These are phyloP conservation scores for Sesia apiformis DNA, from an alignment of 2,888 invertebrate genomes.

Conservation along the genomic window DNA sequence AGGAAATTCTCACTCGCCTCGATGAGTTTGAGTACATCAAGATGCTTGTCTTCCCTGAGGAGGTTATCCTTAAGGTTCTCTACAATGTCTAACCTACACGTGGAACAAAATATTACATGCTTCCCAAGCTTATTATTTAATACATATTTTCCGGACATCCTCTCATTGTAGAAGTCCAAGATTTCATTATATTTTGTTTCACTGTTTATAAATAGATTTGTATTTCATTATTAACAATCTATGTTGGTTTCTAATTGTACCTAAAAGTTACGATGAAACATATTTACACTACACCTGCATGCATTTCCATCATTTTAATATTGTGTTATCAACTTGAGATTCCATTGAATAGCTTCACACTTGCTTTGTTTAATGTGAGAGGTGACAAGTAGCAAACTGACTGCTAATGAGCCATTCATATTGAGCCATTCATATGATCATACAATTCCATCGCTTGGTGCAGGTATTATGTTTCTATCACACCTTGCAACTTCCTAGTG, in stretches of 20 bases:
- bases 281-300: not conserved
- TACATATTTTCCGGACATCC: not conserved
- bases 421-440: not conserved
- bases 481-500: not conserved
- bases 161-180: not conserved
- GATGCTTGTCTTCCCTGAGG: slow-evolving; percentile 95
- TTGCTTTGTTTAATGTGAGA: slow-evolving; percentile 17
- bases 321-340: not conserved
- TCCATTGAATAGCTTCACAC: not conserved
- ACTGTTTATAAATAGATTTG: slow-evolving; percentile 1
- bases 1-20: slow-evolving; percentile 95
- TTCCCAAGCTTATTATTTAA: not conserved
- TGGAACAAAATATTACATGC: slow-evolving; percentile 50
- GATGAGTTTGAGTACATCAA: slow-evolving; percentile 97
- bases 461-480: not conserved
- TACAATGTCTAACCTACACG: slow-evolving; percentile 61
- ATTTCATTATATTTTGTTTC: slow-evolving; percentile 6
- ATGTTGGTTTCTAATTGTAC: not conserved
- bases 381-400: slow-evolving; percentile 30
- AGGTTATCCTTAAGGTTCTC: slow-evolving; percentile 92
- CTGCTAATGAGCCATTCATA: not conserved
- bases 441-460: not conserved
- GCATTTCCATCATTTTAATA: slow-evolving; percentile 9
- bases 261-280: no score
- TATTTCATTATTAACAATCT: not conserved